A percentile compares a stretch with the other conserved stretches of the same genome.
These are phyloP conservation scores for Bimastos eiseni DNA, from an alignment of 2,888 invertebrate genomes.

Conservation along the genomic window DNA sequence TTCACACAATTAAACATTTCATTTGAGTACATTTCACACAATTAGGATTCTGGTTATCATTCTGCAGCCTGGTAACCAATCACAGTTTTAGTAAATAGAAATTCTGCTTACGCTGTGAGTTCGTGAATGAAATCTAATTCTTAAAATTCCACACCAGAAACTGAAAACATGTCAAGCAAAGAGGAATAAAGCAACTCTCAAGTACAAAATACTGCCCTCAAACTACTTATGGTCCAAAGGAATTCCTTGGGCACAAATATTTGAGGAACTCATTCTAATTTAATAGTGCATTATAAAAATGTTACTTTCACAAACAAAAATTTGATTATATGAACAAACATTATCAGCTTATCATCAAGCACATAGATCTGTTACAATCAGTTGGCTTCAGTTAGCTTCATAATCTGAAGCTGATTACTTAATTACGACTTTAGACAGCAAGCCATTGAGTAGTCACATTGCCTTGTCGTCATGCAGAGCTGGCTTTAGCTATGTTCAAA, in stretches of 20 bases:
- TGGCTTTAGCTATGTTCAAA: not conserved
- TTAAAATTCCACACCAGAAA: not conserved
- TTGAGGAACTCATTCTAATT: not conserved
- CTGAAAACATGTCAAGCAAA: not conserved
- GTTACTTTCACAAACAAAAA: not conserved
- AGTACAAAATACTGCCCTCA: not conserved
- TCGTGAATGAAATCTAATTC: not conserved
- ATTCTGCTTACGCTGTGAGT: not conserved
- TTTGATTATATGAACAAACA: not conserved
- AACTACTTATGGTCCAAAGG: not conserved
- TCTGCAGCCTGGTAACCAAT: too few species aligned
- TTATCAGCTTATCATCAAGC: too few species aligned
- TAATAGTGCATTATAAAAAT: not conserved
- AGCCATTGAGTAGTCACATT: not conserved
- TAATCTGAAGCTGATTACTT: not conserved
- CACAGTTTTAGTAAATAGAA: not conserved
- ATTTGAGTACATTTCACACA: too few species aligned
- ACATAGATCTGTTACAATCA: too few species aligned
- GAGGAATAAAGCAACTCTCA: not conserved
- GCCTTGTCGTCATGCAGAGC: not conserved
- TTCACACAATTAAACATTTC: too few species aligned
- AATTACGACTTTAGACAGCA: too few species aligned
- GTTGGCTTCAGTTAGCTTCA: too few species aligned
- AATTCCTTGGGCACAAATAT: not conserved
- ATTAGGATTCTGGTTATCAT: too few species aligned